phyloP scores from a whole-genome alignment of 2,797 vertebrate species.

The Myotis vivesi region DNA sequence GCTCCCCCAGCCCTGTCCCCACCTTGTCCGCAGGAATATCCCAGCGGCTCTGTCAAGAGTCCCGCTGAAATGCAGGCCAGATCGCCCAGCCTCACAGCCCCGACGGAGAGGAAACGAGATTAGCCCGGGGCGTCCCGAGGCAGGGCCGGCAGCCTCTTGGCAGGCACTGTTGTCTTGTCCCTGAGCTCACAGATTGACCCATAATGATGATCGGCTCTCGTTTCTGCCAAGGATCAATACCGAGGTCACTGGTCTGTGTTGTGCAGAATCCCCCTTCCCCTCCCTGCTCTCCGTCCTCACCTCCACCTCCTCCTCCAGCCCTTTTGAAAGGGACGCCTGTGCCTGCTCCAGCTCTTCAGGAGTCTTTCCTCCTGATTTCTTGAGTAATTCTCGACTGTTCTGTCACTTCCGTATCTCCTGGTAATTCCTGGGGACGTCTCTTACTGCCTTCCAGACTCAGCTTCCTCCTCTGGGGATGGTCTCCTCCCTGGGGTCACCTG shows the following conservation, averaged over 20 bases:
- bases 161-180: neutral
- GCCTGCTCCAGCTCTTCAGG: neutral
- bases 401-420: neutral
- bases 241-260: neutral
- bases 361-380: neutral
- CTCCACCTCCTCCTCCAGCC: accelerated
- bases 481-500: neutral
- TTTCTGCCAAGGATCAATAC: slow-evolving; percentile 51
- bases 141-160: slow-evolving; percentile 1
- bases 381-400: neutral
- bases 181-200: neutral
- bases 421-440: neutral
- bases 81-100: slow-evolving; percentile 20
- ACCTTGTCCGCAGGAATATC: slow-evolving; percentile 48
- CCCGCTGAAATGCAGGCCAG: slow-evolving; percentile 35
- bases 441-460: too few species aligned
- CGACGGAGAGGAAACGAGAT: slow-evolving; percentile 58
- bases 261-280: neutral
- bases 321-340: neutral
- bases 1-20: neutral
- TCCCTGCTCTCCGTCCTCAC: accelerated
- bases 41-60: slow-evolving; percentile 32
- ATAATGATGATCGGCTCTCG: neutral
- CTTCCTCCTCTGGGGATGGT: neutral
- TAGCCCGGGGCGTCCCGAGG: neutral